Conservation (phyloP, 2,113 vertebrate species). For the Tupaia chinensis region DNA sequence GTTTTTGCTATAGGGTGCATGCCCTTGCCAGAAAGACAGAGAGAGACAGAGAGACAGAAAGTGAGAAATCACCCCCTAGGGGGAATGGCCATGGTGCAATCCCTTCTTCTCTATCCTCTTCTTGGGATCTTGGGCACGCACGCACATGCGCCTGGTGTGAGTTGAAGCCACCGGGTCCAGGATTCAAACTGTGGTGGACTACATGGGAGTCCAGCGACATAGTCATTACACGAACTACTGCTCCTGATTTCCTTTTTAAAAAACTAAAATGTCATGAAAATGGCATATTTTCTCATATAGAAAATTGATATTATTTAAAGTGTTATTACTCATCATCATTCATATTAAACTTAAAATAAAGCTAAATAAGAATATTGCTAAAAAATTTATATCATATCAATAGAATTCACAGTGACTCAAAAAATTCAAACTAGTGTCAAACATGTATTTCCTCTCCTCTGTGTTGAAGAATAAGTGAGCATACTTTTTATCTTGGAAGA, state of each 20-base stretch:
- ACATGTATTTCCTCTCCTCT: neutral
- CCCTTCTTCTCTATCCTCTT: too few species aligned
- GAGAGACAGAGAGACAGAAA: too few species aligned
- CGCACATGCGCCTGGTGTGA: too few species aligned
- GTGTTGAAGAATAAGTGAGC: neutral
- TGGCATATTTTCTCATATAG: slow-evolving; percentile 73
- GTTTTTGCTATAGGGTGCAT: too few species aligned
- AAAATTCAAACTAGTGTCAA: slow-evolving; percentile 56
- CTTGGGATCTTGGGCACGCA: too few species aligned
- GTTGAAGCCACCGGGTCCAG: too few species aligned
- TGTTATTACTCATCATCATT: slow-evolving; percentile 71
- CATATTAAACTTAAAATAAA: slow-evolving; percentile 68
- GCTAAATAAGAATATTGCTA: slow-evolving; percentile 71
- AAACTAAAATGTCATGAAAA: slow-evolving; percentile 72
- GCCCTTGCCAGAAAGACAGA: too few species aligned
- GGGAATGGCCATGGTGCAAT: too few species aligned
- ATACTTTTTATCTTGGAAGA: slow-evolving; percentile 4
- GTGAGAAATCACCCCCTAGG: too few species aligned
- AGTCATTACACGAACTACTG: too few species aligned
- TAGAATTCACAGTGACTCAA: slow-evolving; percentile 61
- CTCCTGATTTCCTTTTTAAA: slow-evolving; percentile 66
- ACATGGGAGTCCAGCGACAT: too few species aligned
- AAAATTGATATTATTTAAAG: slow-evolving; percentile 77
- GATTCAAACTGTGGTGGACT: too few species aligned
- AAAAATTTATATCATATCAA: slow-evolving; percentile 70